Base-by-base conservation (phyloP, 1,140 invertebrate species). In the Brachystomella parvula region DNA sequence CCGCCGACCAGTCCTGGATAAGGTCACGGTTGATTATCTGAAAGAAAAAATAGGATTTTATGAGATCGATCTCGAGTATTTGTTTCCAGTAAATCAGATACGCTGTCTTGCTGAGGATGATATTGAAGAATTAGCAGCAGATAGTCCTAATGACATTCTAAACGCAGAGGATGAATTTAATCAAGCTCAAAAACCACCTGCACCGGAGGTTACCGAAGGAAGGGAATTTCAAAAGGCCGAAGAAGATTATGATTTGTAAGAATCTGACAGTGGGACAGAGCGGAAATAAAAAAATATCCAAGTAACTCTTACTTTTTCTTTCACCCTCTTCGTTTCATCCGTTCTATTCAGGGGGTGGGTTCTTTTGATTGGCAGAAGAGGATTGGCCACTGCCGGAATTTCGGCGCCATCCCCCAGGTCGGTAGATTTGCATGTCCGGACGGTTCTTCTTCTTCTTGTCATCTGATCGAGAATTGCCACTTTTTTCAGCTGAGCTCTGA, bases 11-110 rank as follows among this genome's bases (percentile, higher is more conserved):
- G 77, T 74, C 15, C 76, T 88, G 17, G 84, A 81, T 1, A 73
- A 77, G 33, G 86, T 86, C 73, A 86, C 87, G 26, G 82, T 81
- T 58, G 78, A 82, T 72, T 77, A 83, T 78, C 71, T 83, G 71
- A 73, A 83, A 71, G 75, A 86, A 78, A 82, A 88, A 80, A 75
- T 86, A 76, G 74, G 24, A 70, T 84, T 83, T 68, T 90, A 89
- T 73, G 86, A 89, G 70, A 88, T 92, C 1, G 87, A 90, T 74
- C 75, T 90, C 61, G 85, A 88, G 19, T 91, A 87, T 74, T 86
- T 91, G 80, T 91, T 91, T 74, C 79, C 86, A 12, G 90, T 92
- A 78, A 80, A 85, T 12, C 89, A 92, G 77, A 81, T 80, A 2
- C 44, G 67, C 17, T 71, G 70, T 47, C 28, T 21, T 12, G 53